Percentiles rank a stretch among this genome's conserved stretches.
Evolutionary conservation across 2,113 vertebrate genomes (phyloP).

Genomic region (Dipodomys merriami): DNA sequence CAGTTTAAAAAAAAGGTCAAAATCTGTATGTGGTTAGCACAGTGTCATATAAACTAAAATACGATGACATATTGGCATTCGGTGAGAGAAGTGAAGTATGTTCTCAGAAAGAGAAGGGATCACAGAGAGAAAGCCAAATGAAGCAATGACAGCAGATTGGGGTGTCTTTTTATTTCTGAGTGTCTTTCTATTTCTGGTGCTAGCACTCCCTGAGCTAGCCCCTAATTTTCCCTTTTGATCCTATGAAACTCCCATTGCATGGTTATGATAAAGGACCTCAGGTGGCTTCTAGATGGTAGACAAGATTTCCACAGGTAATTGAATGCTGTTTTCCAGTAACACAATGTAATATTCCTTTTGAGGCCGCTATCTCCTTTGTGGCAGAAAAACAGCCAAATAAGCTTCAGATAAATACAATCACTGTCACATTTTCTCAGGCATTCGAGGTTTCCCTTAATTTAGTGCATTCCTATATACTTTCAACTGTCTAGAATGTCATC

Average conservation of each 20-base stretch:
- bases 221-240: neutral
- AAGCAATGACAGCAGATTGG: accelerated
- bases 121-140: neutral
- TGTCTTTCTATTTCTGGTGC: too few relatives aligned
- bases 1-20: neutral
- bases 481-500: neutral
- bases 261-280: neutral
- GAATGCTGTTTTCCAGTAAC: neutral
- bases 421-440: neutral
- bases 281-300: neutral
- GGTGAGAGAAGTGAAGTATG: neutral
- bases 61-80: neutral
- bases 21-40: neutral
- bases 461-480: neutral
- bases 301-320: neutral
- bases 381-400: neutral
- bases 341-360: neutral
- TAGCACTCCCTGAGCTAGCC: neutral
- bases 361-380: neutral
- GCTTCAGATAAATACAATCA: neutral
- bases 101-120: neutral
- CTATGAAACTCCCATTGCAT: neutral
- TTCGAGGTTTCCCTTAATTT: neutral
- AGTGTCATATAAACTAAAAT: neutral
- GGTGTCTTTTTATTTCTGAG: accelerated